These are phyloP conservation scores for Apodemia hepburni DNA, from an alignment of 2,888 invertebrate genomes.

Conservation along the genomic window DNA sequence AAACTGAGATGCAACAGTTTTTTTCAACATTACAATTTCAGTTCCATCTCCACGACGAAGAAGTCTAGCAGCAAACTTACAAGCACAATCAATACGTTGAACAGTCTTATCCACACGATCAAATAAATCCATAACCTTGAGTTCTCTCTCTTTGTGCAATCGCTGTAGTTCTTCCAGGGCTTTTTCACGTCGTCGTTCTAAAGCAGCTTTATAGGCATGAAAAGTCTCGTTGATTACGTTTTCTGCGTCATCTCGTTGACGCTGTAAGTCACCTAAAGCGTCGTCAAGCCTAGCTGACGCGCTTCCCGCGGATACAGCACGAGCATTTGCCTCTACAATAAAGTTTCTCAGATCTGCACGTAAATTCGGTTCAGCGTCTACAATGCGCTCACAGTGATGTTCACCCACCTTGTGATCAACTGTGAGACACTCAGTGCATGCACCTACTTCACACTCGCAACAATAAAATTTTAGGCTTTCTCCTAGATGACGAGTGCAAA, in stretches of 20 bases:
- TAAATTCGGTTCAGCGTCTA: slow-evolving; percentile 88
- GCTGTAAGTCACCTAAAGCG: slow-evolving; percentile 91
- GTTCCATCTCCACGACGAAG: slow-evolving; percentile 91
- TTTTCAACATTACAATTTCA: slow-evolving; percentile 91
- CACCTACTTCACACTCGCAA: slow-evolving; percentile 91
- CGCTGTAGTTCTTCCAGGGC: slow-evolving; percentile 86
- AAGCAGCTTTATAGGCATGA: slow-evolving; percentile 88
- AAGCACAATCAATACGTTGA: slow-evolving; percentile 92
- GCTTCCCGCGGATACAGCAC: slow-evolving; percentile 88
- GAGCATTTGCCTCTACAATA: slow-evolving; percentile 87
- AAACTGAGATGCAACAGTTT: slow-evolving; percentile 88
- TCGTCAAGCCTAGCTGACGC: slow-evolving; percentile 87
- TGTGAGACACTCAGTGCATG: slow-evolving; percentile 93
- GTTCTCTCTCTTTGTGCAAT: slow-evolving; percentile 90
- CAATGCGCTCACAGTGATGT: slow-evolving; percentile 91
- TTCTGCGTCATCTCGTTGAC: slow-evolving; percentile 92
- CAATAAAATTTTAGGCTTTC: slow-evolving; percentile 95
- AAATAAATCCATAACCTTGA: slow-evolving; percentile 93
- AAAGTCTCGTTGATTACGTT: slow-evolving; percentile 90
- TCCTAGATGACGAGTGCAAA: slow-evolving; percentile 89
- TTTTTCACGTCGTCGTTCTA: slow-evolving; percentile 90
- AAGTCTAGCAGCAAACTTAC: slow-evolving; percentile 90
- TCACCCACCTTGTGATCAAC: slow-evolving; percentile 90
- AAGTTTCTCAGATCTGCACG: slow-evolving; percentile 88
- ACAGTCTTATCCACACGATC: slow-evolving; percentile 91